phyloP scores from a whole-genome alignment of 1,140 invertebrate genomes.

The Plutomurus gul region DNA sequence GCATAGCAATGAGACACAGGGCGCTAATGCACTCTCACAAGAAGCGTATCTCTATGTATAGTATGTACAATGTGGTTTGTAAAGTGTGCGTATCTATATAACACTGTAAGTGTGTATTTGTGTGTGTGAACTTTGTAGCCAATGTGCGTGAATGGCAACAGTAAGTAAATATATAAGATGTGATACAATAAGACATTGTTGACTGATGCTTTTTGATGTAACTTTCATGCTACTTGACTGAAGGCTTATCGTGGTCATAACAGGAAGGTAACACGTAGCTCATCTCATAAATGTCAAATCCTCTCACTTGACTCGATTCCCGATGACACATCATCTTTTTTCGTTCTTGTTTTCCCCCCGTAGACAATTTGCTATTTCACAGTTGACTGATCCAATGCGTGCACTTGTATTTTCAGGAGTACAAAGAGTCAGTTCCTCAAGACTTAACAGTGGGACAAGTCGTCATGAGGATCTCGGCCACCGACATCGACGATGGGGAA shows the following conservation, averaged over 20 bases:
- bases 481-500: conserved; percentile 83
- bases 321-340: conserved; percentile 5
- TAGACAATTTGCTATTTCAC: conserved; percentile 14
- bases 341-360: not conserved
- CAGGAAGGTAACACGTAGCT: conserved; percentile 41
- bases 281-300: not conserved
- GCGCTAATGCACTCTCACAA: no score
- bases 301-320: not conserved
- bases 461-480: conserved; percentile 85
- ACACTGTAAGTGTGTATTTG: not conserved
- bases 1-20: no score
- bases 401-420: conserved; percentile 63
- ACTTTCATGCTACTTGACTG: conserved; percentile 28
- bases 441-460: conserved; percentile 70
- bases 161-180: not conserved
- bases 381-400: not conserved
- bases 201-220: conserved; percentile 26
- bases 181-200: conserved; percentile 3
- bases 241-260: conserved; percentile 35
- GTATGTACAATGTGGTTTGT: no score
- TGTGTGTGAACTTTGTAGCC: not conserved
- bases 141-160: not conserved
- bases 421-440: conserved; percentile 74
- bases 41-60: no score
- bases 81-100: not conserved